These are phyloP conservation scores for Sarcophaga caerulescens DNA, from an alignment of 2,888 invertebrate genomes.

Conservation along the genomic window DNA sequence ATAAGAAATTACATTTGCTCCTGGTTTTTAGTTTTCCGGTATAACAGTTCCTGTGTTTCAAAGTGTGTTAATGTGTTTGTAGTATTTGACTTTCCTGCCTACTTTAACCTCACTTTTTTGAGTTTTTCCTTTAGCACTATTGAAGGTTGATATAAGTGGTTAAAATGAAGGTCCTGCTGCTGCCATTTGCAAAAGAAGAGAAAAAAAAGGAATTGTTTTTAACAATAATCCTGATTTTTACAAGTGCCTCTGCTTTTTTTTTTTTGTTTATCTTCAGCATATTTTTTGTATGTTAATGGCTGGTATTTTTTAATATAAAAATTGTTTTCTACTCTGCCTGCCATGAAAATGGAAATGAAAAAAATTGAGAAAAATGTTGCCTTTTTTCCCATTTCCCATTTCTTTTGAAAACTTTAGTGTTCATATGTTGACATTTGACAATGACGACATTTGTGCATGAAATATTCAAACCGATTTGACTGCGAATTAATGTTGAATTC, in stretches of 20 bases:
- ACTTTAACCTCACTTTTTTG: conserved; percentile 6
- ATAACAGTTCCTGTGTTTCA: too few relatives aligned
- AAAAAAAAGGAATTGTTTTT: background rate
- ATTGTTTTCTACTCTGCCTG: background rate
- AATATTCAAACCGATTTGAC: conserved; percentile 78
- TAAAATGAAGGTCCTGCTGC: conserved; percentile 33
- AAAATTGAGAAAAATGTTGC: conserved; percentile 23
- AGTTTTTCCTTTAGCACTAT: background rate
- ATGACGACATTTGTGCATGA: conserved; percentile 79
- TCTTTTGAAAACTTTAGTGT: conserved; percentile 55
- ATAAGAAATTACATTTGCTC: background rate
- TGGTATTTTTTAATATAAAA: conserved; percentile 45
- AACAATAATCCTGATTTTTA: background rate
- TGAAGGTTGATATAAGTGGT: conserved; percentile 2
- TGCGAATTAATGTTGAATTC: conserved; percentile 78
- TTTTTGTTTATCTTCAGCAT: conserved; percentile 64
- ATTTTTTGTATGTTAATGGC: conserved; percentile 37
- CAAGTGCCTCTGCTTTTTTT: conserved; percentile 17
- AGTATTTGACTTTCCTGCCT: conserved; percentile 13
- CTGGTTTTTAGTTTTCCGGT: background rate
- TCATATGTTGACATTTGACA: conserved; percentile 76
- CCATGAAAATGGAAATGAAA: background rate
- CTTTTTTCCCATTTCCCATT: conserved; percentile 21
- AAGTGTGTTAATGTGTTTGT: conserved; percentile 76
- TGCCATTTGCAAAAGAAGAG: conserved; percentile 17